Base-by-base conservation (phyloP, 92 coral and sea anemone genomes). In the Zoanthus sociatus region DNA sequence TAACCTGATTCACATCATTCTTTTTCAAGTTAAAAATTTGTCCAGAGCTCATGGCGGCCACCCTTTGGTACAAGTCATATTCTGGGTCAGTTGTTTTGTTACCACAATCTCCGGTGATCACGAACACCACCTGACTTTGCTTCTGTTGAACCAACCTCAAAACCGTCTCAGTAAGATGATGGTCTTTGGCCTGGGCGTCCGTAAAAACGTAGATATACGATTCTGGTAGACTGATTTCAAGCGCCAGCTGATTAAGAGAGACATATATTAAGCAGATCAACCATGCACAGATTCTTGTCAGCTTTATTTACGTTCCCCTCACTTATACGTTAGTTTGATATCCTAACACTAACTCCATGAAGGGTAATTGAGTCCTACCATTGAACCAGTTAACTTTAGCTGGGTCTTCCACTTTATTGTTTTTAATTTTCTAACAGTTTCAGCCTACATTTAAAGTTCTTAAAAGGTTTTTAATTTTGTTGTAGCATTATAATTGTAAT, bases 201-300 rank as follows among this genome's bases (percentile, higher is more conserved):
- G 99, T 97, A 89, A 97, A 97, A 83, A 97, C 98, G 89, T 97
- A 97, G 72, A 97, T 81, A 63, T 88, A 94, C 20, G 99, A 97
- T n/a, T 97, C 97, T 30, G 98, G 98, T 31, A 93, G 82, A 75
- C 98, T 93, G 54, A 97, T 92, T 66, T 97, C 99, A 69, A 97
- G 87, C 0, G 99, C 99, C 21, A 92, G 87, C 70, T 87, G 17
- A 33, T 11, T 17, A 37, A 45, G 2, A 47, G 66, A 46, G 46
- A 3, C 37, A 26, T 37, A 37, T 37, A 37, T 37, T 37, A 37
- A 37, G 42, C 42, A 37, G 42, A 37, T 37, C 42, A 37, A 37
- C 42, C 42, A 26, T 26, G 26, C 26, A 37, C 42, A 37, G 42
- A 37, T 37, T 37, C 42, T 37, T 2, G 42, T 2, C 4, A 37